Evolutionary conservation across 2,888 invertebrate genomes (phyloP).

Genomic region (Atrina japonica): DNA sequence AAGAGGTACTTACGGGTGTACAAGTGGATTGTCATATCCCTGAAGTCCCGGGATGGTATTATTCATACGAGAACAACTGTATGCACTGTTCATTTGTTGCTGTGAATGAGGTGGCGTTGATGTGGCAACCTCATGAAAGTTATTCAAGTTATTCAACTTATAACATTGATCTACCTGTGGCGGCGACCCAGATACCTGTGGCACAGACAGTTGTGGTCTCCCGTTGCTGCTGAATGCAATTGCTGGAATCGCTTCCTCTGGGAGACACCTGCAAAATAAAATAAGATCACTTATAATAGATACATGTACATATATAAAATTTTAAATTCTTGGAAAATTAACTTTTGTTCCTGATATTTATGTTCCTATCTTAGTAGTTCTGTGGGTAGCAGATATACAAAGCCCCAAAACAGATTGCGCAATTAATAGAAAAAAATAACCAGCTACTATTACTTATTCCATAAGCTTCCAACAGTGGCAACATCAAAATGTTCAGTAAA

Average conservation of each 20-base stretch:
- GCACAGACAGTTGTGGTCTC: constrained; percentile 23
- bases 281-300: too few species aligned
- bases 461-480: too few species aligned
- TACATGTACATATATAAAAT: too few species aligned
- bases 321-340: too few species aligned
- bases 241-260: constrained; percentile 65
- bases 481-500: too few species aligned
- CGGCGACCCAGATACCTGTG: constrained; percentile 33
- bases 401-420: too few species aligned
- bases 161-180: constrained; percentile 19
- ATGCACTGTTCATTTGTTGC: constrained; percentile 40
- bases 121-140: constrained; percentile 26
- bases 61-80: constrained; percentile 15
- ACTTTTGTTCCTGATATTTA: too few species aligned
- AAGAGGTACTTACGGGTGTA: constrained; percentile 46
- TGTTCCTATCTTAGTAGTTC: too few species aligned
- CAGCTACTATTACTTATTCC: too few species aligned
- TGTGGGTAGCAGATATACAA: too few species aligned
- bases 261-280: constrained; percentile 59
- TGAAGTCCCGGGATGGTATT: constrained; percentile 20
- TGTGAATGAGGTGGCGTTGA: constrained; percentile 40
- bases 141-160: constrained; percentile 27
- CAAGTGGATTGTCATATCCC: constrained; percentile 43
- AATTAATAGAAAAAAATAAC: too few species aligned
- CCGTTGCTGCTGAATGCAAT: constrained; percentile 59